Base-by-base conservation (phyloP, 2,888 invertebrate genomes). In the Sphecodes monilicornis region DNA sequence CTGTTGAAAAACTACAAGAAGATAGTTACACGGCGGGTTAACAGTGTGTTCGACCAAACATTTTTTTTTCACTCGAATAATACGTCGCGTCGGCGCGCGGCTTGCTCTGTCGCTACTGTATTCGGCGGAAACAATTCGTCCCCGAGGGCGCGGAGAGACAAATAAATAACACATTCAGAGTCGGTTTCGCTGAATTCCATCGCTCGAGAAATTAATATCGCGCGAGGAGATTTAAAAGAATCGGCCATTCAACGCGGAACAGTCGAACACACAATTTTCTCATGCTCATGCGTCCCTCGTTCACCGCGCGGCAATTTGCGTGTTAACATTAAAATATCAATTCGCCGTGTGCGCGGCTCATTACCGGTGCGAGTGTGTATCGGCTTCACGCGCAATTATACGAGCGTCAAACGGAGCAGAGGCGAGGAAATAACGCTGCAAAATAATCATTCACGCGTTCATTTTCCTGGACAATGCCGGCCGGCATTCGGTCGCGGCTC, bases 321-420 rank as follows among this genome's bases (percentile, higher is more conserved):
- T 36, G 76, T 39, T 54, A 10, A 39, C 43, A 32, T 68, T 74
- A 32, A 82, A 78, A 71, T 84, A 78, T 71, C 70, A 82, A 84
- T 82, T 82, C 78, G 78, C 74, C 71, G 43, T 71, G 43, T 66
- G 84, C 74, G 73, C 78, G 76, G 36, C 39, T 66, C 77, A 78
- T 84, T 82, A 75, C 36, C 41, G 26, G 16, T 50, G 39, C 39
- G 71, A 78, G 43, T 36, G 54, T 70, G 75, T n/a, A 43, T 36
- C 74, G 50, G 43, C 57, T 54, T 60, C 76, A 68, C 76, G 70
- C 26, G 76, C 80, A 80, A 83, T 83, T 83, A 76, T 72, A 46
- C 39, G 41, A 32, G 43, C 76, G 76, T 43, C 60, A 57, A 29
- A 36, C 64, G 80, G 22, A 66, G 32, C 64, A 32, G 32, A 32